Evolutionary conservation across 2,888 invertebrate species (phyloP), one percentile per base, ranked within the genome.

Genomic region (Rhodophaea formosa): DNA sequence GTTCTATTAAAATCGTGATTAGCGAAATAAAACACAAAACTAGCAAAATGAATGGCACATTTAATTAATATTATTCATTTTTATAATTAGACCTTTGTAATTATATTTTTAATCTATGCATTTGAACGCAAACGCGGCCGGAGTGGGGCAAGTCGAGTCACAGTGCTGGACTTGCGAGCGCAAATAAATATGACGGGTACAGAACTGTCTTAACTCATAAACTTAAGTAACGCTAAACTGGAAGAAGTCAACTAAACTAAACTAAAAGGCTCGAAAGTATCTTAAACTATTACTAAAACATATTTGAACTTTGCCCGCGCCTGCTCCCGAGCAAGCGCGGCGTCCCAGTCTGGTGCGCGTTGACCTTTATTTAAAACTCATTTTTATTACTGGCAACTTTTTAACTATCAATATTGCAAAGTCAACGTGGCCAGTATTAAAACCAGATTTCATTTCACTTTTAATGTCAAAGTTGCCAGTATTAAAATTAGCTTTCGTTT

Each of bases 1-100:
- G 2, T 2, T 3, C 2, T 23, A 23, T 23, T 23, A 3, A 5
- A 7, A 30, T n/a, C 3, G 0, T 23, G 53, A 30, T 32, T 16
- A 12, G 10, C 58, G 59, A 87, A 91, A 91, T 88, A 79, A 91
- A 91, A 91, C 88, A 80, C 88, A 79, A 75, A 70, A 77, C 77
- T 91, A 90, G 91, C 91, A 92, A 92, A 92, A 92, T 91, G 91
- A 91, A 92, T 91, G 92, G 91, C 91, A 92, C 91, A 91, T 91
- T 91, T 91, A 91, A 92, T 91, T 91, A 91, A 86, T 84, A 91
- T 90, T 90, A 91, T 90, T 86, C 87, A 88, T 89, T 90, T 90
- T 91, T 88, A 90, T 90, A 88, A 88, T 91, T 86, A 90, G 84
- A 90, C 84, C 86, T 89, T 89, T 85, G 86, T 89, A 84, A 84